Base-by-base conservation (phyloP, 1,140 invertebrate species). In the Platyscapa corneri region DNA sequence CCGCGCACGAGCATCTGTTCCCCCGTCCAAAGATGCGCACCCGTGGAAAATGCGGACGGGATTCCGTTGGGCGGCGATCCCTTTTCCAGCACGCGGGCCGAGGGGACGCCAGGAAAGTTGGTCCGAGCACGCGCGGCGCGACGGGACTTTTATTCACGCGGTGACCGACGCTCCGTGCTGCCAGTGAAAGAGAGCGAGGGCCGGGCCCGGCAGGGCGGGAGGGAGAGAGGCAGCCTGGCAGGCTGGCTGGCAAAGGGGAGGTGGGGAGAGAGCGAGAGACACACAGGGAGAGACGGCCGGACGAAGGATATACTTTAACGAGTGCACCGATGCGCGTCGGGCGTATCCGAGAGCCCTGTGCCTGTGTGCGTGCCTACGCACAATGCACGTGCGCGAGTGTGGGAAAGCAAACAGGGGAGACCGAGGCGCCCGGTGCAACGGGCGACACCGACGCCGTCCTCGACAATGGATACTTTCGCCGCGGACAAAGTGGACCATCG, bases 281-380 rank as follows among this genome's bases (percentile, higher is more conserved):
- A 77, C n/a, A 53, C 1, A 77, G 39, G 30, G 64, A 67, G 64
- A 67, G 64, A 46, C 42, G 42, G 42, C 6, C 12, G 32, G 30
- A 67, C 39, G 23, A 37, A 83, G 72, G 70, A 83, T 83, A 83
- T 23, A 46, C 82, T 53, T 76, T 76, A 76, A 83, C 70, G 72
- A 64, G 72, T 30, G 53, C 72, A 76, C 67, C 82, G 72, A 83
- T 76, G 82, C 72, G 82, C 70, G 72, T 75, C 82, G 37, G 30
- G 46, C 32, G 81, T 34, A 56, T 10, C 3, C 67, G 65, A n/a
- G 56, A 34, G 1, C 46, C 39, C 8, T 53, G 49, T 42, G 27
- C 20, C n/a, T 23, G 56, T 27, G 56, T 70, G 18, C 46, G 46
- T 74, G 27, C 30, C 39, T 32, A 65, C 42, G 46, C 27, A 49